Evolutionary conservation across 2,888 invertebrate species (phyloP), one percentile per base, ranked within the genome.

Genomic region (Drosophila kanekoi): DNA sequence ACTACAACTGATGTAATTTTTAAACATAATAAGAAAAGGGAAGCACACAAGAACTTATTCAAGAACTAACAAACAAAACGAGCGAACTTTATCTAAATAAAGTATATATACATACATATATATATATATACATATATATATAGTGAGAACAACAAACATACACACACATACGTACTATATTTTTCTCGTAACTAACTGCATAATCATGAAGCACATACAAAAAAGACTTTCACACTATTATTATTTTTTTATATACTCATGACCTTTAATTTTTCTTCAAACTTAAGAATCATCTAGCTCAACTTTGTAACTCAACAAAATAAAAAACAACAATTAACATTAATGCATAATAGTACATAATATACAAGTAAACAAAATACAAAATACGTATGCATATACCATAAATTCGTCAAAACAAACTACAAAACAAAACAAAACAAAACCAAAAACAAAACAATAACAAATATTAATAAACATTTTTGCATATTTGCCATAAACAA

Each of bases 151-250:
- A 28, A 41, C 20, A 43, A 28, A 16, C 33, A 59, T 16, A n/a
- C 51, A 61, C 68, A n/a, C 51, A 61, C 68, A 80, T 78, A 67
- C 77, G 75, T 81, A 86, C 72, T 81, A 86, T 85, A 85, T 87
- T 85, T 85, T 85, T 85, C 87, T 82, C 82, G 79, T 77, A 63
- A 68, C 61, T 51, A 58, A 72, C 51, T 49, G 32, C 44, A 49
- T 62, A 32, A 38, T 38, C n/a, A 44, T 49, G 44, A 40, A 37
- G 18, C 35, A 62, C 35, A 62, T 47, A 63, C 20, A 54, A 40
- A 62, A 9, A 71, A 72, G 66, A 61, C 67, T 61, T 65, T 65
- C 48, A 18, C 48, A 18, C 16, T 61, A 57, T 57, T 62, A n/a
- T 67, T 5, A 20, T 32, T 59, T 59, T 57, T 61, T 37, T 9